phyloP scores from a whole-genome alignment of 2,113 vertebrate species.

The Chrysochloris asiatica region DNA sequence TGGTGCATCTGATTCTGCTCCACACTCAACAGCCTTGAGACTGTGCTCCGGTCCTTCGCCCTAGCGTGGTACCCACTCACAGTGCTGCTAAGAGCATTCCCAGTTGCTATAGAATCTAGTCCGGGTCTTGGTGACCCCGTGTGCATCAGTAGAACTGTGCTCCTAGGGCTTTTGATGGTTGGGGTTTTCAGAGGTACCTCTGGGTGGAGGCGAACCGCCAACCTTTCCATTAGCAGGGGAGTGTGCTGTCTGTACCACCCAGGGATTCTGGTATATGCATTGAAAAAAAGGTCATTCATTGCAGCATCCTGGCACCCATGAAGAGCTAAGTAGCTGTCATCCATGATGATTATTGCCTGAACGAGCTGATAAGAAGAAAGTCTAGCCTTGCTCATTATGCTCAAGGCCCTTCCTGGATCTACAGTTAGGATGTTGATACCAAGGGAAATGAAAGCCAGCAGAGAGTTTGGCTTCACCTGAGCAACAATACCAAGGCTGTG shows the following conservation, averaged over 20 bases:
- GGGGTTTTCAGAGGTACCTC: not conserved
- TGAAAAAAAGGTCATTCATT: not conserved
- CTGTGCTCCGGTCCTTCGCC: not conserved
- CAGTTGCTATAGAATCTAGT: too few species aligned
- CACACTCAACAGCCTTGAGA: not conserved
- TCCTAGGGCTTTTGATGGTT: not conserved
- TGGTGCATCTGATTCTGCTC: not conserved
- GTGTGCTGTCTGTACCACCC: not conserved
- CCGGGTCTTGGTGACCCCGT: too few species aligned
- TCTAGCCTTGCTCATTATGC: not conserved
- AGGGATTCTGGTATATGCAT: not conserved
- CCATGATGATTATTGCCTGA: not conserved
- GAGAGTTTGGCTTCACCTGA: not conserved
- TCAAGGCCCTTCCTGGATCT: not conserved
- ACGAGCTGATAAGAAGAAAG: not conserved
- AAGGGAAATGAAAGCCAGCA: not conserved
- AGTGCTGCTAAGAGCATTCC: not conserved
- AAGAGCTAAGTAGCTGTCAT: not conserved
- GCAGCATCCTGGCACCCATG: not conserved
- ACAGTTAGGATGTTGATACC: not conserved
- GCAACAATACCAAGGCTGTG: not conserved
- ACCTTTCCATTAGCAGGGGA: not conserved
- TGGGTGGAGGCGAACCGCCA: not conserved
- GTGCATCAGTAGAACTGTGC: not conserved
- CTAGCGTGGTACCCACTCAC: not conserved